Percentiles rank a stretch among this genome's conserved stretches.
phyloP scores from a whole-genome alignment of 2,797 vertebrate species.

The Perodicticus potto region DNA sequence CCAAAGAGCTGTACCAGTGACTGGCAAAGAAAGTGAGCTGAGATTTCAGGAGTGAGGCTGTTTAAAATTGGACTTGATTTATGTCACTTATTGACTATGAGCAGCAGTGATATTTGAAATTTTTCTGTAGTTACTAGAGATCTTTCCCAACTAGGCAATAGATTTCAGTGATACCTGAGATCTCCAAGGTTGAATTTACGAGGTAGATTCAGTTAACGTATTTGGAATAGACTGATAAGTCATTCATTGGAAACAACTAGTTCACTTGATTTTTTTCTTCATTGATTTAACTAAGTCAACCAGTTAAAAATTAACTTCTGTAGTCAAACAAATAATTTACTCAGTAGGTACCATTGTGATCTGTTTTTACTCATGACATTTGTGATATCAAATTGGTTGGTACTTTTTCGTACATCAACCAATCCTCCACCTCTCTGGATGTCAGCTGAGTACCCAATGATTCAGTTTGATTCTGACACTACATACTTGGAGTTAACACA shows the following conservation, averaged over 20 bases:
- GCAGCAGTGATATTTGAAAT: background rate
- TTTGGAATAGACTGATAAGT: background rate
- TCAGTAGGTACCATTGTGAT: background rate
- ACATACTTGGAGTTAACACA: background rate
- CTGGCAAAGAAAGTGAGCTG: background rate
- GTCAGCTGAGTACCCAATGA: background rate
- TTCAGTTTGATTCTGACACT: background rate
- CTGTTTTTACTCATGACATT: background rate
- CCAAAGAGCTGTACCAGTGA: background rate
- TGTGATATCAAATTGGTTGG: background rate
- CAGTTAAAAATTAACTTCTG: background rate
- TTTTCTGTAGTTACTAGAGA: background rate
- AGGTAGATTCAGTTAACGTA: background rate
- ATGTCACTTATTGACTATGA: background rate
- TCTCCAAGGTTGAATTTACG: background rate
- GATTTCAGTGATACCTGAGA: background rate
- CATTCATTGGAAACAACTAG: conserved; percentile 18
- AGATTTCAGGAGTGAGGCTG: background rate
- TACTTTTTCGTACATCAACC: background rate
- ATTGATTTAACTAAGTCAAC: background rate
- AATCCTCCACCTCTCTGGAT: background rate
- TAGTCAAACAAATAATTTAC: conserved; percentile 33
- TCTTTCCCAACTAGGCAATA: too few relatives aligned
- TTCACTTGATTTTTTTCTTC: background rate
- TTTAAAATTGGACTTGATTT: background rate